phyloP scores from a whole-genome alignment of 1,140 invertebrate genomes.

The Drosophila aff. region DNA sequence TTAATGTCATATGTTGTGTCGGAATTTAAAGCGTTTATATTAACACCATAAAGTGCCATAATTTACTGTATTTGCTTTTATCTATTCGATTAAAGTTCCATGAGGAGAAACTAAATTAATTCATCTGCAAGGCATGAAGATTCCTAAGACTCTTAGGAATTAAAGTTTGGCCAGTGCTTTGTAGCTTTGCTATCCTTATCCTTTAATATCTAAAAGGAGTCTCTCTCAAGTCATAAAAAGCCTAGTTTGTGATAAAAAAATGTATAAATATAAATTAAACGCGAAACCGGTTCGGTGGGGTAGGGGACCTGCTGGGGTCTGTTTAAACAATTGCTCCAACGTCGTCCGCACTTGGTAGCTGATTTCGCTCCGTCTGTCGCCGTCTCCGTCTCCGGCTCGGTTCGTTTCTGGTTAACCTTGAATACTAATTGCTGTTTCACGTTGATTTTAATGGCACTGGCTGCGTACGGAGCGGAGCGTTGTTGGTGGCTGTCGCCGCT shows the following conservation, averaged over 20 bases:
- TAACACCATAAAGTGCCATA: too few relatives aligned
- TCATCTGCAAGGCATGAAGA: neutral
- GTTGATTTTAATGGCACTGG: conserved; percentile 76
- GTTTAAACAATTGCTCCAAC: conserved; percentile 60
- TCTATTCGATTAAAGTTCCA: neutral
- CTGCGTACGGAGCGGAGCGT: conserved; percentile 30
- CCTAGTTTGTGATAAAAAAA: conserved; percentile 6
- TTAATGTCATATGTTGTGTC: too few relatives aligned
- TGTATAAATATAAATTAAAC: neutral
- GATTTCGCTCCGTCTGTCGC: conserved; percentile 16
- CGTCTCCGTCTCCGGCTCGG: conserved; percentile 21
- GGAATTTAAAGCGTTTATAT: too few relatives aligned
- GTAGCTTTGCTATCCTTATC: neutral
- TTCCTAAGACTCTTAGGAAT: neutral
- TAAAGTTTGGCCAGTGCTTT: neutral
- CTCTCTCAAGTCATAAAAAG: neutral
- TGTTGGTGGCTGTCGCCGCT: conserved; percentile 31
- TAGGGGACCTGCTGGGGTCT: conserved; percentile 5
- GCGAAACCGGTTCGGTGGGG: conserved; percentile 55
- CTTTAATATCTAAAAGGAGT: neutral
- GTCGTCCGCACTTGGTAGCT: conserved; percentile 52
- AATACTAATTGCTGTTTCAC: conserved; percentile 81
- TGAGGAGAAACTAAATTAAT: neutral
- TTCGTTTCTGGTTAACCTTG: conserved; percentile 81
- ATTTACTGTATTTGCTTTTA: too few relatives aligned